Percentiles rank a stretch among this genome's conserved stretches.
These are phyloP conservation scores for Fulica atra DNA, from an alignment of 2,113 vertebrate species.

Conservation along the genomic window DNA sequence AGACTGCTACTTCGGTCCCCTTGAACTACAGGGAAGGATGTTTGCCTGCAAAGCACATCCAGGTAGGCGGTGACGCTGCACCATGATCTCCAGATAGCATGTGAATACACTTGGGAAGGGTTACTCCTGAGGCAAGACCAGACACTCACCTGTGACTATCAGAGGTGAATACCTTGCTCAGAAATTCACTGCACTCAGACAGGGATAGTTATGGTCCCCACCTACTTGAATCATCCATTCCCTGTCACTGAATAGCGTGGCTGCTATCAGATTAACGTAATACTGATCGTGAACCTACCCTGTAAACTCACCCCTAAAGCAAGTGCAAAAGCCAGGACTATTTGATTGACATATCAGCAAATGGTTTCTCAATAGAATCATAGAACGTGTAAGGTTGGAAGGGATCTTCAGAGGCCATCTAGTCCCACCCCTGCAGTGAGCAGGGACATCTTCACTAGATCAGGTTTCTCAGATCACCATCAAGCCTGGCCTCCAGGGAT, in stretches of 20 bases:
- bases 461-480: no score
- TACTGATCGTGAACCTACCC: not conserved
- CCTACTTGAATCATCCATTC: not conserved
- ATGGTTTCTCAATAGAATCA: not conserved
- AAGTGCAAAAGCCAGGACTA: not conserved
- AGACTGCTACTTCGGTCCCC: not conserved
- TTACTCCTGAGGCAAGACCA: not conserved
- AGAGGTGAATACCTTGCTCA: not conserved
- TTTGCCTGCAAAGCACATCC: not conserved
- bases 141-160: not conserved
- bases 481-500: no score
- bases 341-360: not conserved
- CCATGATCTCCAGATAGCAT: not conserved
- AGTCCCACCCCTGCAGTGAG: no score
- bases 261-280: not conserved
- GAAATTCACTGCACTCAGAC: not conserved
- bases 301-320: not conserved
- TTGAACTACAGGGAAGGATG: not conserved
- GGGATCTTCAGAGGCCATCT: no score
- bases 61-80: not conserved
- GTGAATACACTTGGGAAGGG: not conserved
- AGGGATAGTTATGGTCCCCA: not conserved
- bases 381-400: no score
- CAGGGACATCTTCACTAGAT: no score
- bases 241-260: not conserved